These are phyloP conservation scores for Turritopsis rubra DNA, from an alignment of 30 jellyfish, hydroid and myxozoan genomes.

Conservation along the genomic window DNA sequence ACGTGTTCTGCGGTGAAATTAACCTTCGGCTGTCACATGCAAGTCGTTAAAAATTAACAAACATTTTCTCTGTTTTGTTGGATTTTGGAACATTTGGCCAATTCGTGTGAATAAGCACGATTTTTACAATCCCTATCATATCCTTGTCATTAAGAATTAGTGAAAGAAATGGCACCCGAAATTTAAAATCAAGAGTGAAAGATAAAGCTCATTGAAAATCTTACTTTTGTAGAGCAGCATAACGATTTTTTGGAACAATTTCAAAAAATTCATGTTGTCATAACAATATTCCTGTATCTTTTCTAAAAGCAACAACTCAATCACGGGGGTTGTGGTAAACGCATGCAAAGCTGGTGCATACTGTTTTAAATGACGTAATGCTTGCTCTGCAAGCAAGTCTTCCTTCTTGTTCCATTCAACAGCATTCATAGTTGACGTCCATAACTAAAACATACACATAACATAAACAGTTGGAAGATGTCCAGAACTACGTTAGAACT, in stretches of 20 bases:
- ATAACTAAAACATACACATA: constrained; percentile 37
- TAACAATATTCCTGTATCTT: constrained; percentile 92
- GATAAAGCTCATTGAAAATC: no score
- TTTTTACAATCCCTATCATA: no score
- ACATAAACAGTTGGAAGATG: background rate
- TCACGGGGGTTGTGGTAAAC: constrained; percentile 49
- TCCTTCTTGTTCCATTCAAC: constrained; percentile 99
- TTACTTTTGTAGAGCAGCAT: constrained; percentile 87
- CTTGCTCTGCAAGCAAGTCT: constrained; percentile 98
- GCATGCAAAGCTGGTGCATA: constrained; percentile 74
- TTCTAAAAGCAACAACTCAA: constrained; percentile 67
- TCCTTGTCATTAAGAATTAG: no score
- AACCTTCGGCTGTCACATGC: no score
- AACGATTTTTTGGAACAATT: constrained; percentile 87
- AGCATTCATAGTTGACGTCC: constrained; percentile 95
- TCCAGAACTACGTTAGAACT: no score
- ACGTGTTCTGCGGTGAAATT: no score
- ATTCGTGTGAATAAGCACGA: no score
- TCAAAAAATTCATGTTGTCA: constrained; percentile 97
- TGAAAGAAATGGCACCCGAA: no score
- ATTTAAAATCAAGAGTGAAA: no score
- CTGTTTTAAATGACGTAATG: constrained; percentile 79
- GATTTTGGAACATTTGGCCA: no score
- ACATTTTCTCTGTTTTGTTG: no score
- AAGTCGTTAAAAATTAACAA: no score